Percentiles rank a stretch among this genome's conserved stretches.
phyloP scores from a whole-genome alignment of 2,888 invertebrate species.

The Dorcus hopei region DNA sequence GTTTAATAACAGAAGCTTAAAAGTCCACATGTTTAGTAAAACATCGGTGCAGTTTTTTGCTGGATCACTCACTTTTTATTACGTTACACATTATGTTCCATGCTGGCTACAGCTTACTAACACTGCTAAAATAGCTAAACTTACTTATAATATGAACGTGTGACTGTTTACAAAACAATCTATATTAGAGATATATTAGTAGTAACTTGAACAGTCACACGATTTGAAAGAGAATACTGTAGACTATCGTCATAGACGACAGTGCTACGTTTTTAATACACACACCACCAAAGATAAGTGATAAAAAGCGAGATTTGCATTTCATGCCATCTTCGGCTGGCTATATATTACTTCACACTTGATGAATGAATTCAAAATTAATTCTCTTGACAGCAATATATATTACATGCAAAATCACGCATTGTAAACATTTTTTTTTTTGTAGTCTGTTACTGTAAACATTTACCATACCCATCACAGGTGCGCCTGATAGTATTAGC shows the following conservation, averaged over 20 bases:
- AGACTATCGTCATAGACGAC: background rate
- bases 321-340: background rate
- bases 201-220: constrained; percentile 5
- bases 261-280: constrained; percentile 7
- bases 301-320: background rate
- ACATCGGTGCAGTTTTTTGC: constrained; percentile 21
- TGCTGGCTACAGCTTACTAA: constrained; percentile 34
- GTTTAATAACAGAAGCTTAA: constrained; percentile 22
- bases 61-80: constrained; percentile 22
- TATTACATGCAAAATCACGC: constrained; percentile 1
- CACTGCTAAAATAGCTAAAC: constrained; percentile 32
- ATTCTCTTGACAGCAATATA: background rate
- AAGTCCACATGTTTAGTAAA: constrained; percentile 21
- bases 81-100: constrained; percentile 22
- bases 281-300: constrained; percentile 8
- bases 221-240: background rate
- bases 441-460: background rate
- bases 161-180: constrained; percentile 17
- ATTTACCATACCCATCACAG: background rate
- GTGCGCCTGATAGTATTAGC: background rate
- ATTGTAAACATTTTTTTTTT: background rate
- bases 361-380: background rate
- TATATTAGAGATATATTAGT: constrained; percentile 9
- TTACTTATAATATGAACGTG: constrained; percentile 23
- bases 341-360: background rate